Conservation (phyloP, 1,140 invertebrate species). For the Archivesica marissinica region DNA sequence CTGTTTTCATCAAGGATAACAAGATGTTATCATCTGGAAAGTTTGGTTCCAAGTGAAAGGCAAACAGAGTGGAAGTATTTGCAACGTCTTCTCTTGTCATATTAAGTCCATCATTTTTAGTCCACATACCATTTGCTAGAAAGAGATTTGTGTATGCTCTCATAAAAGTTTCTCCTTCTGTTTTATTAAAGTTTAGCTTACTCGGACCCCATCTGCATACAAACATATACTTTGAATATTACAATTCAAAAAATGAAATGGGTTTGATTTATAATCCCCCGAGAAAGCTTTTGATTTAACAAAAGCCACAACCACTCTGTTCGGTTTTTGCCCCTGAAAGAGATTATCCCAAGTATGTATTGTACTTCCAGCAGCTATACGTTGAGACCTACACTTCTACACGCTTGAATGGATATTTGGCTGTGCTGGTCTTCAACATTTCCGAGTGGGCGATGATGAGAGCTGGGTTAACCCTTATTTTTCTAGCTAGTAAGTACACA, state of each 20-base stretch:
- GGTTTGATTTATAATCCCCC: slow-evolving; percentile 60
- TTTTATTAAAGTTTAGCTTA: slow-evolving; percentile 51
- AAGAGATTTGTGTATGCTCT: slow-evolving; percentile 48
- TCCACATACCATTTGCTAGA: slow-evolving; percentile 25
- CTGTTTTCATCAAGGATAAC: slow-evolving; percentile 43
- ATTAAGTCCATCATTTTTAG: slow-evolving; percentile 39
- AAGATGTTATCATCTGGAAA: slow-evolving; percentile 12
- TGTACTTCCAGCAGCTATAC: slow-evolving; percentile 46
- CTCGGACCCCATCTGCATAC: slow-evolving; percentile 48
- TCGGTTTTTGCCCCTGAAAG: slow-evolving; percentile 55
- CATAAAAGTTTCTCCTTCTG: slow-evolving; percentile 46
- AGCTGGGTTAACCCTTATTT: slow-evolving; percentile 38
- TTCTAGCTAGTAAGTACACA: slow-evolving; percentile 43
- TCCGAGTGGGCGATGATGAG: slow-evolving; percentile 47
- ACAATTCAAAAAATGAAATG: slow-evolving; percentile 50
- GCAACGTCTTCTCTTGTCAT: slow-evolving; percentile 48
- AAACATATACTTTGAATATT: slow-evolving; percentile 43
- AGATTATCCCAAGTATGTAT: slow-evolving; percentile 57
- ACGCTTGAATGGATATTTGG: slow-evolving; percentile 43
- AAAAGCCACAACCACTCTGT: slow-evolving; percentile 34
- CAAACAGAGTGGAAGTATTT: slow-evolving; percentile 43
- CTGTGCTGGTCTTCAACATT: slow-evolving; percentile 34
- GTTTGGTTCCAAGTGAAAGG: slow-evolving; percentile 44
- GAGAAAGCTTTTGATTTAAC: slow-evolving; percentile 59
- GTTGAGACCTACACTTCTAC: slow-evolving; percentile 46